Base-by-base conservation (phyloP, 1,140 invertebrate genomes). In the Cyrtorhinus lividipennis region DNA sequence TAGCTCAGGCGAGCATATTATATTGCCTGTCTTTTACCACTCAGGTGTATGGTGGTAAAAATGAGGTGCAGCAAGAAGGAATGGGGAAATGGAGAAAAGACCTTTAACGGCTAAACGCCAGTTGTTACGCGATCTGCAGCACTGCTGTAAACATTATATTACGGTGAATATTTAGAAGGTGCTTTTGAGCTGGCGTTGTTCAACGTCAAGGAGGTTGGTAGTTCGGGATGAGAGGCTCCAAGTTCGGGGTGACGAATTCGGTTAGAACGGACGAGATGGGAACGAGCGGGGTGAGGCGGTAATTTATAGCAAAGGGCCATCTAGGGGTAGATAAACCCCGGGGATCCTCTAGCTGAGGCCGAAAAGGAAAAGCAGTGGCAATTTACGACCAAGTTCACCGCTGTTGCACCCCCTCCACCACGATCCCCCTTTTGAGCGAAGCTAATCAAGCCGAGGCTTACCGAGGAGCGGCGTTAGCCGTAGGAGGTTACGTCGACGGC, bases 301-400 rank as follows among this genome's bases (percentile, higher is more conserved):
- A 53, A 53, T 53, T 53, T 53, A 53, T 53, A 38, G 30, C 30
- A 15, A 38, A 38, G 30, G 48, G 48, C 48, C 48, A 53, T 53
- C 48, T 53, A 22, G 48, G 48, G 48, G 48, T 53, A 53, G 48
- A 53, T 53, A 53, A 53, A 53, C 48, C 48, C 48, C 20, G 20
- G 12, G 48, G 48, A 22, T 15, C 20, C 18, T 3, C 5, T n/a
- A n/a, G n/a, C n/a, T n/a, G 18, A 53, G 48, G 20, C 10, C 5
- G 18, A 20, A 53, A 53, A 53, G 48, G 48, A 53, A 53, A 53
- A 53, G 48, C 48, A 53, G 48, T 53, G 48, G 48, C 48, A 53
- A 53, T 53, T 53, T 53, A 53, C 48, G 48, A 38, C 5, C 30
- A 38, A n/a, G 48, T 20, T 53, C 20, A 10, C 48, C 48, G 5